Evolutionary conservation across 2,113 vertebrate genomes (phyloP), one percentile per base, ranked within the genome.

Genomic region (Struthio camelus): DNA sequence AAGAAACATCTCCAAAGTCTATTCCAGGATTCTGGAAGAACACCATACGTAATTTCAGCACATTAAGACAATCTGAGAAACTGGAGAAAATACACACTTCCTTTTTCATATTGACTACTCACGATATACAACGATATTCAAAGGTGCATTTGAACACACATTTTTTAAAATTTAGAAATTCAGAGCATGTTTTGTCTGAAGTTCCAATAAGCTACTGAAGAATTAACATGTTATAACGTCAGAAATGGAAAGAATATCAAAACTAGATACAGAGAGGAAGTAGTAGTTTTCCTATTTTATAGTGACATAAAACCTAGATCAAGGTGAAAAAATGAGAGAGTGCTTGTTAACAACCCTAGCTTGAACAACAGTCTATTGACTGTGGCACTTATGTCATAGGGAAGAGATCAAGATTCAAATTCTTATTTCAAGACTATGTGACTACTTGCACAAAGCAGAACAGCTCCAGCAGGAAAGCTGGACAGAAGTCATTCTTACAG

Each of bases 1-100:
- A 96, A 89, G 96, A 96, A 94, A 97, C 62, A 65, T 98, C 90
- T 89, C 97, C 96, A 32, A 83, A 96, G 62, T 97, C 80, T 2
- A 97, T 72, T 69, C 92, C 96, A 25, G 89, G 70, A 84, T 97
- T 95, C 97, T 97, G 75, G 30, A 89, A 94, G 75, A 58, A 64
- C 27, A 85, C 20, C n/a, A 27, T 13, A 12, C 44, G 34, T 10
- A 10, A 27, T 30, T 58, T 75, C 25, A 71, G 28, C 44, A 38
- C 24, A 58, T 42, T 76, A 62, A 53, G 23, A 18, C 44, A 18
- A 34, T 14, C 32, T 73, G 53, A 38, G 36, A 80, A 83, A 80
- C n/a, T 54, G 36, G 25, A 28, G 42, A 69, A 82, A 73, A 50
- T 22, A 65, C 18, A 66, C 12, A 42, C 18, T 82, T 58, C 38